Base-by-base conservation (phyloP, 1,140 invertebrate genomes). In the Tetraneura akinire region DNA sequence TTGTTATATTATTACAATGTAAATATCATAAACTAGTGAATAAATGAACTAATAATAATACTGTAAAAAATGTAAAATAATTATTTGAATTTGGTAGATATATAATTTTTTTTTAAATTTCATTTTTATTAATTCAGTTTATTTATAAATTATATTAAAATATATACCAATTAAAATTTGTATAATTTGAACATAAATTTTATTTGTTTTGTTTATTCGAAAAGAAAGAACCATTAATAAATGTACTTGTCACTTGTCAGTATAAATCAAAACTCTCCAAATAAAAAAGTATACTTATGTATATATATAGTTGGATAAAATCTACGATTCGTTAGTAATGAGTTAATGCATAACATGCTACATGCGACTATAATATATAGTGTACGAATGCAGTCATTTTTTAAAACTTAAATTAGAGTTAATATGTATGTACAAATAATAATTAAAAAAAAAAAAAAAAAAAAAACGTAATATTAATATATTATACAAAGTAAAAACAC, bases 151-250 rank as follows among this genome's bases (percentile, higher is more conserved):
- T 10, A 49, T 49, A 45, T 70, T 26, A 70, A 70, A 71, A 51
- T 71, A 71, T 49, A 51, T 71, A 49, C 68, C 47, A 71, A 71
- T 70, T 70, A 70, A 70, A 49, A 70, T 51, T 71, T 71, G 68
- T 71, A 51, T 71, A 71, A 71, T 71, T 71, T 29, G 1, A n/a
- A 71, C 16, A 71, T 71, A 71, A 71, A 51, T 71, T 51, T 18
- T 11, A 71, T 71, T 71, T 71, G 51, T 49, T 10, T 49, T 16
- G 11, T 51, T 71, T 51, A 71, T 29, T 49, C 10, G 9, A n/a
- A 70, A 70, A 71, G 16, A 71, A 70, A 49, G 29, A 70, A 49
- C 49, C 68, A 49, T 51, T 71, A 29, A 51, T 71, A 71, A 51
- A 51, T 29, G 0, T 51, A 51, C 26, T 71, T 71, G 68, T 51